phyloP scores from a whole-genome alignment of 2,797 vertebrate species.

The Pogonophryne albipinna region DNA sequence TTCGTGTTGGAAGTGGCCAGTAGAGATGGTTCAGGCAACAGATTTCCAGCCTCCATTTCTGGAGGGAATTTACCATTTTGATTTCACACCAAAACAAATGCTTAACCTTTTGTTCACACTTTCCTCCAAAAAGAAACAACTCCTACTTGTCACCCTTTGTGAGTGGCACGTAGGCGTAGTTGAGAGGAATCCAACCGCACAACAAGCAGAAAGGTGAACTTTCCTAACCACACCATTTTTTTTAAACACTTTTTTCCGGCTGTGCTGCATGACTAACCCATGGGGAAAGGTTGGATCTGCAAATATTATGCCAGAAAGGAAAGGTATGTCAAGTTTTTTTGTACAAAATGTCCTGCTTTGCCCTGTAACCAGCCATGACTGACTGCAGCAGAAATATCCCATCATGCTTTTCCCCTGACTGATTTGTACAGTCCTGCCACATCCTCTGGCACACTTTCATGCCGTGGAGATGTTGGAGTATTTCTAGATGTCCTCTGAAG shows the following conservation, averaged over 20 bases:
- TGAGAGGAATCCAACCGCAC: slow-evolving; percentile 33
- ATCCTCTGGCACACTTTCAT: slow-evolving; percentile 34
- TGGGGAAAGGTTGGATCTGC: not conserved
- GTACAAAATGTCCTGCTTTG: not conserved
- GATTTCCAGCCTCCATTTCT: not conserved
- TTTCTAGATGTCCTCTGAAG: slow-evolving; percentile 60
- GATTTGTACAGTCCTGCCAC: slow-evolving; percentile 23
- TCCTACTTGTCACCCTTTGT: slow-evolving; percentile 31
- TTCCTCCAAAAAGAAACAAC: slow-evolving; percentile 1
- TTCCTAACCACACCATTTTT: slow-evolving; percentile 9
- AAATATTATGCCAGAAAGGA: not conserved
- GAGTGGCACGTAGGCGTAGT: slow-evolving; percentile 30
- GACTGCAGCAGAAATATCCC: slow-evolving; percentile 44
- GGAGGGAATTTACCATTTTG: not conserved
- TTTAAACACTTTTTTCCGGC: slow-evolving; percentile 7
- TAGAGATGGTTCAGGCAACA: too few relatives aligned
- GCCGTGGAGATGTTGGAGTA: slow-evolving; percentile 26
- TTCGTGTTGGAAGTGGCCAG: too few relatives aligned
- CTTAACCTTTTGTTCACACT: slow-evolving; percentile 6
- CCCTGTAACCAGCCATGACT: slow-evolving; percentile 9
- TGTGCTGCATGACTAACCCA: not conserved
- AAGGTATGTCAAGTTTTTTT: not conserved
- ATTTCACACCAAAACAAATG: slow-evolving; percentile 25
- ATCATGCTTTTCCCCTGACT: slow-evolving; percentile 41
- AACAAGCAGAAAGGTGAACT: slow-evolving; percentile 27